Evolutionary conservation across 30 jellyfish, hydroid and myxozoan species (phyloP).

Genomic region (Sanderia malayensis): DNA sequence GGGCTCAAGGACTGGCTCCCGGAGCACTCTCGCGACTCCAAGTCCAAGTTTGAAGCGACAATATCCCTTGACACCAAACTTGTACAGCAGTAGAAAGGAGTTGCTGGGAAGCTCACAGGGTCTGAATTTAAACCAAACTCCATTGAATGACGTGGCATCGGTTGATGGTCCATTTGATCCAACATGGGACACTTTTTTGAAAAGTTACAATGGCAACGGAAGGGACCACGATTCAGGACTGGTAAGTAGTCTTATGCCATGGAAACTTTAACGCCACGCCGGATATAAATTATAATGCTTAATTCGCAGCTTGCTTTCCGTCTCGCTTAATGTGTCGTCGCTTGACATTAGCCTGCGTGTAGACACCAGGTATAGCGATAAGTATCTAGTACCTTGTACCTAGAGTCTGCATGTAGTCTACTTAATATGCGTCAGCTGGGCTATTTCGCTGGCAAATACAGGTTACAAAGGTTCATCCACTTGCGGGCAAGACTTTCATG

Average conservation of each 20-base stretch:
- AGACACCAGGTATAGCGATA: no score
- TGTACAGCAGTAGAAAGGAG: constrained; percentile 72
- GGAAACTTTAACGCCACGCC: no score
- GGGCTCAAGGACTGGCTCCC: constrained; percentile 51
- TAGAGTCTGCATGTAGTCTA: no score
- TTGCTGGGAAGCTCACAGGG: constrained; percentile 38
- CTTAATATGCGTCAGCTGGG: no score
- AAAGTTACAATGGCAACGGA: constrained; percentile 46
- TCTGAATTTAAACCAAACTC: constrained; percentile 25
- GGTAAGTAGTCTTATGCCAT: constrained; percentile 56
- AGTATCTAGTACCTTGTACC: no score
- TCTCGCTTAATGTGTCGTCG: no score
- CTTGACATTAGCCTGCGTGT: no score
- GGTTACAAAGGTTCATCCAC: no score
- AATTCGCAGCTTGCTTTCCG: no score
- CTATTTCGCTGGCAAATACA: no score
- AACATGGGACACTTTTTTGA: constrained; percentile 77
- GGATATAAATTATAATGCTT: no score
- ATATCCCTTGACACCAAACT: constrained; percentile 62
- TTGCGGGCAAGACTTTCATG: no score
- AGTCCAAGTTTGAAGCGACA: constrained; percentile 26
- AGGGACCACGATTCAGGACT: constrained; percentile 92
- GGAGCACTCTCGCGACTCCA: constrained; percentile 61
- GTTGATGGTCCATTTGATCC: constrained; percentile 69
- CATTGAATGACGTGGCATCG: constrained; percentile 37